These are phyloP conservation scores for Rhinogobio ventralis DNA, from an alignment of 2,797 vertebrate species.

Conservation along the genomic window DNA sequence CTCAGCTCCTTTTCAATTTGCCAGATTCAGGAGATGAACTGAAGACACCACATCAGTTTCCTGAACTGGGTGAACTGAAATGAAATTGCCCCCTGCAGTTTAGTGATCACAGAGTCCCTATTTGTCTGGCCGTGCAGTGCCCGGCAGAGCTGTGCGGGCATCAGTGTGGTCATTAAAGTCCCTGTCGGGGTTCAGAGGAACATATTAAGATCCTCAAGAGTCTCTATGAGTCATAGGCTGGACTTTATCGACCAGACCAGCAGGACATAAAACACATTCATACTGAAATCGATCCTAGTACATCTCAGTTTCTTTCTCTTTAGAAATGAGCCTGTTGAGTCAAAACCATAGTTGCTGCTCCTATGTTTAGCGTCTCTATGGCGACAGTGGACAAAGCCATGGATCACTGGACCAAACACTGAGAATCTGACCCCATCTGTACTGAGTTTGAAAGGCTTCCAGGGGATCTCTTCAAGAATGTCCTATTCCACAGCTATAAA, in stretches of 20 bases:
- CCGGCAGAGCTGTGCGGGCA: slow-evolving; percentile 18
- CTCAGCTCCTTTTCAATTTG: slow-evolving; percentile 32
- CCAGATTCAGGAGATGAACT: slow-evolving; percentile 34
- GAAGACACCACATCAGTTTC: slow-evolving; percentile 19
- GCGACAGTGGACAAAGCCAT: slow-evolving; percentile 30
- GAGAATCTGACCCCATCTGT: slow-evolving; percentile 15
- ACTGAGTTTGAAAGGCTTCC: slow-evolving; percentile 40
- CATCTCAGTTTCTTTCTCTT: slow-evolving; percentile 48
- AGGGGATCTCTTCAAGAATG: slow-evolving; percentile 24
- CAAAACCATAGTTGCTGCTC: slow-evolving; percentile 39
- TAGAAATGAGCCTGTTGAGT: slow-evolving; percentile 39
- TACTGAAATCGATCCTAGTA: slow-evolving; percentile 40
- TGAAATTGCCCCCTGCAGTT: slow-evolving; percentile 32
- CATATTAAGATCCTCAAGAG: slow-evolving; percentile 45
- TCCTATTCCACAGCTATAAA: background rate
- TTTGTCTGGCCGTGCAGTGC: slow-evolving; percentile 39
- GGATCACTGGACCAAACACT: slow-evolving; percentile 34
- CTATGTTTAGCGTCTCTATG: slow-evolving; percentile 44
- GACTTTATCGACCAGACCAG: slow-evolving; percentile 44
- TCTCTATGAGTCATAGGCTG: slow-evolving; percentile 43
- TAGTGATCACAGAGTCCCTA: slow-evolving; percentile 21
- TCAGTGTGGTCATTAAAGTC: slow-evolving; percentile 43
- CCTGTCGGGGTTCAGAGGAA: slow-evolving; percentile 36
- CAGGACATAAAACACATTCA: slow-evolving; percentile 35
- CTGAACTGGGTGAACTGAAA: slow-evolving; percentile 24